Conservation (phyloP, 2,888 invertebrate genomes). For the Aporophyla lueneburgensis region DNA sequence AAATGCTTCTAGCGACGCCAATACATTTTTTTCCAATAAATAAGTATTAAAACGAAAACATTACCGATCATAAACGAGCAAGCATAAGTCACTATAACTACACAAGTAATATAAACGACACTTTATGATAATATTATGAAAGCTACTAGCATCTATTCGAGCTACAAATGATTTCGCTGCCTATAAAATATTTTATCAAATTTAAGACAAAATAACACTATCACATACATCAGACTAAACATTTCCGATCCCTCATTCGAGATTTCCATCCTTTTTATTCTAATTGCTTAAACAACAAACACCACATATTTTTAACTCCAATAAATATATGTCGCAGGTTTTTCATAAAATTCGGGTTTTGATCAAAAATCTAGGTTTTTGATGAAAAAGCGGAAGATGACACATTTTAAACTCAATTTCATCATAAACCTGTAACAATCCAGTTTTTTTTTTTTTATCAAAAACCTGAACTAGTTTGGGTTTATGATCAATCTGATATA, state of each 20-base stretch:
- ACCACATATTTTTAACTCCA: conserved; percentile 19
- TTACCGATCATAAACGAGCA: conserved; percentile 23
- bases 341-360: no score
- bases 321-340: no score
- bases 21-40: conserved; percentile 56
- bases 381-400: no score
- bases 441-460: no score
- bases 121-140: conserved; percentile 19
- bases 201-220: conserved; percentile 56
- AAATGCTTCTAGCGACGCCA: conserved; percentile 44
- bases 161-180: conserved; percentile 30
- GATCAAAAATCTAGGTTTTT: no score
- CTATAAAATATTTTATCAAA: conserved; percentile 25
- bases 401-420: no score
- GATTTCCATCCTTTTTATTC: conserved; percentile 37
- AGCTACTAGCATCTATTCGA: conserved; percentile 26
- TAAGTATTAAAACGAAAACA: conserved; percentile 41
- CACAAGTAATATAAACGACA: conserved; percentile 31
- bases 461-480: no score
- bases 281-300: not conserved
- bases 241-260: conserved; percentile 53
- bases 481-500: no score
- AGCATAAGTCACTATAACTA: conserved; percentile 38
- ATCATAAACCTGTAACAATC: no score
- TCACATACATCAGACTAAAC: conserved; percentile 77